Percentiles rank a stretch among this genome's conserved stretches.
These are phyloP conservation scores for Heliconius aoede DNA, from an alignment of 2,888 invertebrate species.

Conservation along the genomic window DNA sequence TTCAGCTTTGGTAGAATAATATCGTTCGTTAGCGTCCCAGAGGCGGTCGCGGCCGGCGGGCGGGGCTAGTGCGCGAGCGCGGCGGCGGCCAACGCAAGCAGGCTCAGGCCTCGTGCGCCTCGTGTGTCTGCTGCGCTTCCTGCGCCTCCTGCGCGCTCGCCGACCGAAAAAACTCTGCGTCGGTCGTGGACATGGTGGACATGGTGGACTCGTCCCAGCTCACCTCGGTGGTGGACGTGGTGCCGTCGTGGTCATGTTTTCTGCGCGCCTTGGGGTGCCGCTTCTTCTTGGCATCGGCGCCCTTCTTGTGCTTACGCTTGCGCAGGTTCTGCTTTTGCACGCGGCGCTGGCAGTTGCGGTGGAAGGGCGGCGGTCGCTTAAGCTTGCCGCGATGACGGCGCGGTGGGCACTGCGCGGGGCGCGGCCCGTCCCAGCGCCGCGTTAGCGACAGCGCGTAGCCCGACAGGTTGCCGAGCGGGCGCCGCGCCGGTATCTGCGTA, in stretches of 20 bases:
- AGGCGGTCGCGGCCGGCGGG: not conserved
- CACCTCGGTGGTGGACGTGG: constrained; percentile 77
- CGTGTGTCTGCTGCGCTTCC: constrained; percentile 65
- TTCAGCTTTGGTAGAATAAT: constrained; percentile 82
- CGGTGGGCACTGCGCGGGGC: constrained; percentile 68
- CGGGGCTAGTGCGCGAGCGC: constrained; percentile 81
- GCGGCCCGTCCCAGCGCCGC: constrained; percentile 67
- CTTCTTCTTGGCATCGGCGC: constrained; percentile 78
- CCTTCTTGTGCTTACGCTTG: constrained; percentile 81
- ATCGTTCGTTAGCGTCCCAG: constrained; percentile 63
- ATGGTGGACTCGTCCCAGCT: constrained; percentile 80
- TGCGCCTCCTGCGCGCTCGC: constrained; percentile 83
- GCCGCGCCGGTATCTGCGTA: constrained; percentile 87
- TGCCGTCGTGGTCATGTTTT: constrained; percentile 75
- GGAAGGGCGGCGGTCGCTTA: constrained; percentile 73
- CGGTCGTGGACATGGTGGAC: constrained; percentile 69
- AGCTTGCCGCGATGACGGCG: constrained; percentile 75
- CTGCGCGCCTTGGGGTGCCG: constrained; percentile 83
- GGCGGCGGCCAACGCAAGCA: constrained; percentile 78
- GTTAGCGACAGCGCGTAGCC: constrained; percentile 88
- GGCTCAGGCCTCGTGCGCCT: constrained; percentile 76
- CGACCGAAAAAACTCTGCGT: constrained; percentile 83
- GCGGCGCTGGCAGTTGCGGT: constrained; percentile 77
- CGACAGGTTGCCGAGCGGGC: constrained; percentile 88
- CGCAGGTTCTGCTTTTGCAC: constrained; percentile 75